Evolutionary conservation across 2,888 invertebrate species (phyloP), one percentile per base, ranked within the genome.

Genomic region (Autographa gamma): DNA sequence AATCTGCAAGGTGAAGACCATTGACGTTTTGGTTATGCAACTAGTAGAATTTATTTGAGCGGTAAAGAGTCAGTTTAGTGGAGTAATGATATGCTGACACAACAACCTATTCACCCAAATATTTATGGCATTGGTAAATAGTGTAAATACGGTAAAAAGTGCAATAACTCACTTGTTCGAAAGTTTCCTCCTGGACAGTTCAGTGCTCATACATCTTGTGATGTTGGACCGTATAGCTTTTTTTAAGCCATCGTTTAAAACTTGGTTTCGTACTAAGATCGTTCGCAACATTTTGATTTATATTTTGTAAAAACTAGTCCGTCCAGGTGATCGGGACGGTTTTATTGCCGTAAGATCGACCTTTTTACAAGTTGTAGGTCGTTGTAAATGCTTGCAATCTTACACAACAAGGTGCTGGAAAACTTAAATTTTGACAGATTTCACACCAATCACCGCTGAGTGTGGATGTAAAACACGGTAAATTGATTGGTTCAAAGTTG

Each of bases 201-300:
- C 96, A 79, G 96, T 96, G 82, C 96, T 96, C 81, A 97, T 83
- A 91, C 96, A 96, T 93, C 97, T 96, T 76, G 96, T 92, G 83
- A 96, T 90, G 91, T 96, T 97, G 77, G 92, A 92, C 86, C 96
- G 94, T 78, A 96, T 89, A 85, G 96, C 94, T 94, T 96, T 96
- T 91, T 96, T 96, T 63, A 97, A 90, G 86, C 96, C 93, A 89
- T 96, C 96, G 87, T 96, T 97, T 85, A 97, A 91, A 85, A 97
- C 92, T 91, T 97, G 97, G 92, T 97, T 97, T 95, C 97, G 97
- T 92, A 96, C 93, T 89, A 96, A 93, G 87, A 97, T 96, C 92
- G 97, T 97, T 96, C 98, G 97, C 93, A 98, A 96, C 98, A 98
- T 98, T 92, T 95, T 95, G 86, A 83, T 83, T 83, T 87, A 72